Base-by-base conservation (phyloP, 2,113 vertebrate genomes). In the Eulemur macaco region DNA sequence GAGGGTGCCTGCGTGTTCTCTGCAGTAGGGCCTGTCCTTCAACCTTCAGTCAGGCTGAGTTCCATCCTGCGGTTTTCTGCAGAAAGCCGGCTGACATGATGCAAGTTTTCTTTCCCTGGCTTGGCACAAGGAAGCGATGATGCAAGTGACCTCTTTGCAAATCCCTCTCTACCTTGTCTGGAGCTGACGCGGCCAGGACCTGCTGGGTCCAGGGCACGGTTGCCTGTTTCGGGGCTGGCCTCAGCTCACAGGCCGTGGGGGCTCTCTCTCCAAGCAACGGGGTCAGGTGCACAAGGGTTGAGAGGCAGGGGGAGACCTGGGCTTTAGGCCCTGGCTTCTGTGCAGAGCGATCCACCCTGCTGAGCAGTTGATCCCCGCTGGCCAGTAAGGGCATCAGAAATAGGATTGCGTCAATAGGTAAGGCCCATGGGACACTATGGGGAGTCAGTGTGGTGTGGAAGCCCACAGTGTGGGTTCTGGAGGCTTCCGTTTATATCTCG, bases 391-490 rank as follows among this genome's bases (percentile, higher is more conserved):
- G 23, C 17, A 9, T 11, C 27, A 23, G 52, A 69, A 56, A 39
- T 4, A 6, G 21, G 18, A 6, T 4, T 0, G 25, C 52, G 8
- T 39, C n/a, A 0, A 1, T 3, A 18, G 42, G 15, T 2, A 18
- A 37, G 86, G 45, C 63, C 20, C 31, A 1, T 0, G 15, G 21
- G 34, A 1, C 52, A 23, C 34, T 4, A 5, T 1, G 5, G 39
- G 47, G 50, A 31, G 50, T 27, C 18, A 37, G 11, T 0, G 2
- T 1, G 18, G 1, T 0, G 0, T 4, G 3, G 39, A 3, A 25
- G 29, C 37, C 63, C 4, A 3, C 12, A 0, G 23, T n/a, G 3
- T 0, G 52, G 31, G 37, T 0, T 0, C 25, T 1, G 1, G 14
- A 66, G 37, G 34, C 66, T 76, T 66, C 50, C 29, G 2, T 64